Evolutionary conservation across 2,797 vertebrate species (phyloP).

Genomic region (Centropyge bicolor): DNA sequence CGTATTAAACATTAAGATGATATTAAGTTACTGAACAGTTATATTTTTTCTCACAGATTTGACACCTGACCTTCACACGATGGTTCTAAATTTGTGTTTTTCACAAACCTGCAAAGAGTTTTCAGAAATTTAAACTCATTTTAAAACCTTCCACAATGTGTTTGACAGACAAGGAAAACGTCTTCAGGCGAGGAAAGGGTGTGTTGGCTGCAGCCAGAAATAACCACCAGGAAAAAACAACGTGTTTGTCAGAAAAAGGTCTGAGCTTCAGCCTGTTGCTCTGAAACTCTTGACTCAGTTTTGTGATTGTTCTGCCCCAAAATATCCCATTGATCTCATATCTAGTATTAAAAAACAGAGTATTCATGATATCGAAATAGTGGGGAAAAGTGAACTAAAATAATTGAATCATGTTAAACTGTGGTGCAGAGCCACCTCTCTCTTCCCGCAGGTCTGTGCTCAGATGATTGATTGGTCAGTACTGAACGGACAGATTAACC

Average conservation of each 20-base stretch:
- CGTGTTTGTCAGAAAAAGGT: slow-evolving; percentile 42
- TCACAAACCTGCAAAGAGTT: neutral
- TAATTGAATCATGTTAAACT: neutral
- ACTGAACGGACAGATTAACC: slow-evolving; percentile 13
- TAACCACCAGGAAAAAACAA: slow-evolving; percentile 71
- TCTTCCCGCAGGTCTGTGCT: neutral
- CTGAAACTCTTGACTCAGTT: no score
- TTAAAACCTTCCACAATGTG: neutral
- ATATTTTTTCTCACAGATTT: slow-evolving; percentile 16
- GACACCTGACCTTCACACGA: slow-evolving; percentile 5
- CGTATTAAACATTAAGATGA: neutral
- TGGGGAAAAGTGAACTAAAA: neutral
- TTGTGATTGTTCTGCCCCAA: neutral
- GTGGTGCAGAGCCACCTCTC: neutral
- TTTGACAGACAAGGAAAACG: slow-evolving; percentile 37
- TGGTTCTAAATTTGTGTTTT: neutral
- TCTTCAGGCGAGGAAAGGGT: slow-evolving; percentile 59
- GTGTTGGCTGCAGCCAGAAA: slow-evolving; percentile 55
- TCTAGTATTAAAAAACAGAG: neutral
- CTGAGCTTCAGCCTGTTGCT: neutral
- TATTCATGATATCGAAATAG: neutral
- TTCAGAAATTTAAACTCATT: slow-evolving; percentile 14
- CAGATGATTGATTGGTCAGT: neutral
- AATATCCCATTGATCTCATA: neutral
- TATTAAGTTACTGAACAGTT: neutral